phyloP scores from a whole-genome alignment of 2,797 vertebrate species.

The Falco naumanni region DNA sequence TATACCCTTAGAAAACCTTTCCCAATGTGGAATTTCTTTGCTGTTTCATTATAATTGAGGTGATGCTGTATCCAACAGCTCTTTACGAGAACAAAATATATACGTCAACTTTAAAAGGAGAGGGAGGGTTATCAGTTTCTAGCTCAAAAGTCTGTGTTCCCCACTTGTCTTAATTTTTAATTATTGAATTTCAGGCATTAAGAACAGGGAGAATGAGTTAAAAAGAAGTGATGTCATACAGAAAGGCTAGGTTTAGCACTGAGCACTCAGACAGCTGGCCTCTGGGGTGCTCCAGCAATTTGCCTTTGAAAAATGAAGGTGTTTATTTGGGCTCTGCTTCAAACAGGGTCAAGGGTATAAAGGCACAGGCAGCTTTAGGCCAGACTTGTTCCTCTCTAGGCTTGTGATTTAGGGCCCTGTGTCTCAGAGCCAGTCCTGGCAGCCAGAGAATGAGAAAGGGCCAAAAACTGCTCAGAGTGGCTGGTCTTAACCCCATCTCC shows the following conservation, averaged over 20 bases:
- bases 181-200: background rate
- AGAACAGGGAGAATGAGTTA: background rate
- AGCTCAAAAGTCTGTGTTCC: background rate
- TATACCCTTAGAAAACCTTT: constrained; percentile 68
- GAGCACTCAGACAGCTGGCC: background rate
- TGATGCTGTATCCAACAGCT: constrained; percentile 27
- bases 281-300: background rate
- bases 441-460: background rate
- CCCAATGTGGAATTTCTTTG: constrained; percentile 42
- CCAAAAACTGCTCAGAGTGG: background rate
- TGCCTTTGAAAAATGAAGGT: constrained; percentile 4
- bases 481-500: background rate
- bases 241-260: background rate
- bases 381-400: background rate
- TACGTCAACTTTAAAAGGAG: background rate
- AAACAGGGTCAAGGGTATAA: background rate
- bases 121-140: background rate
- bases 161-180: background rate
- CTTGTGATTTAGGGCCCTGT: background rate
- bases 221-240: background rate
- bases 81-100: constrained; percentile 39
- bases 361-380: background rate
- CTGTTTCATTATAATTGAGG: constrained; percentile 45
- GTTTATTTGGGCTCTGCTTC: background rate
- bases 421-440: background rate